Conservation (phyloP, 2,888 invertebrate species). For the Rhagonycha fulva region DNA sequence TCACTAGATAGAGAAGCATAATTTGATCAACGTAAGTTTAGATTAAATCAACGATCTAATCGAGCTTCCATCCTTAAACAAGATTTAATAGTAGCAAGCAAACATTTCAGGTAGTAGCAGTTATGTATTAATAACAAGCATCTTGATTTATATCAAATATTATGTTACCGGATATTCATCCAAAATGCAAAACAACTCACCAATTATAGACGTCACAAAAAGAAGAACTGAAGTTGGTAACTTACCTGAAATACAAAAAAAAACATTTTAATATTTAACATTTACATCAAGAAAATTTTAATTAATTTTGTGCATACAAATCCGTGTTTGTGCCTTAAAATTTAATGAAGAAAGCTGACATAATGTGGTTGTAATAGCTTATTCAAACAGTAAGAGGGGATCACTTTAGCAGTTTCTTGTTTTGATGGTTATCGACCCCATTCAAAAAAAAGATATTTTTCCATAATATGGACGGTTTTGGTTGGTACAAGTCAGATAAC, state of each 20-base stretch:
- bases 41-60: constrained; percentile 3
- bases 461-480: too few species aligned
- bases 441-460: too few species aligned
- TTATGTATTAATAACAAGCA: background rate
- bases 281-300: background rate
- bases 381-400: too few species aligned
- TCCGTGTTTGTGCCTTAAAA: too few species aligned
- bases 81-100: constrained; percentile 3
- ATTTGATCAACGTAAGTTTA: constrained; percentile 3
- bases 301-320: too few species aligned
- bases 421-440: too few species aligned
- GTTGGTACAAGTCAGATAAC: too few species aligned
- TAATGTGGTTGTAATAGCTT: too few species aligned
- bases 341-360: too few species aligned
- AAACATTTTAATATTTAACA: background rate
- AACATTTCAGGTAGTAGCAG: background rate
- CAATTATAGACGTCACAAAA: background rate
- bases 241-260: background rate
- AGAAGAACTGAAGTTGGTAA: background rate
- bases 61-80: background rate
- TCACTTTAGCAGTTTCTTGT: too few species aligned
- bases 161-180: background rate
- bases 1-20: background rate
- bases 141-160: background rate
- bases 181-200: background rate